Conservation (phyloP, 1,140 invertebrate species). For the Scaptomyza montana region DNA sequence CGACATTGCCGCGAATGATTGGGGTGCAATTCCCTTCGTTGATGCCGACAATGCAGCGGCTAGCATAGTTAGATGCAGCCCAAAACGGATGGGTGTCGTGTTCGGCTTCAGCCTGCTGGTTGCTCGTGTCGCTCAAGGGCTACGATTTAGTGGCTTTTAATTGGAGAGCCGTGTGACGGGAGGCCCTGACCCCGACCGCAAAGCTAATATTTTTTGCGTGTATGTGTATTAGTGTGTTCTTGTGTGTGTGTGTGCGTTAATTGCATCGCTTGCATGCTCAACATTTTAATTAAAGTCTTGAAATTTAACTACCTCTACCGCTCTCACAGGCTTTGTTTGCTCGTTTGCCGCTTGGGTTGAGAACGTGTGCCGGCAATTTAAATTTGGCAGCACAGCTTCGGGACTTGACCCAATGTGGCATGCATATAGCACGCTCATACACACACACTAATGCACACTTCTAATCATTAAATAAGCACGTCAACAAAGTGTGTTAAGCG, state of each 20-base stretch:
- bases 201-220: conserved; percentile 17
- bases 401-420: conserved; percentile 16
- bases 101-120: conserved; percentile 13
- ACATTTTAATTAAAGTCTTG: conserved; percentile 51
- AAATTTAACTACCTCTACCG: conserved; percentile 25
- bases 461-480: conserved; percentile 3
- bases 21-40: conserved; percentile 59
- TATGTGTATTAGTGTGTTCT: background rate
- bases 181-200: conserved; percentile 14
- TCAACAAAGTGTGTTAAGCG: background rate
- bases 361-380: conserved; percentile 6
- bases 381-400: conserved; percentile 3
- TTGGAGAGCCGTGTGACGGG: conserved; percentile 42
- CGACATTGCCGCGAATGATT: background rate
- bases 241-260: conserved; percentile 2
- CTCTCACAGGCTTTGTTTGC: conserved; percentile 12
- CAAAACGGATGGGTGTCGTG: conserved; percentile 1
- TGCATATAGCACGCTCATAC: background rate
- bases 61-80: background rate
- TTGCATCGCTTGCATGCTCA: conserved; percentile 36
- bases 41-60: conserved; percentile 45
- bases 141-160: conserved; percentile 55
- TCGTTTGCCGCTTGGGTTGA: background rate
- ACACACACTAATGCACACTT: background rate
- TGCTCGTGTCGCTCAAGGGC: conserved; percentile 26